phyloP scores from a whole-genome alignment of 2,113 vertebrate species.

The Dipodomys stephensi region DNA sequence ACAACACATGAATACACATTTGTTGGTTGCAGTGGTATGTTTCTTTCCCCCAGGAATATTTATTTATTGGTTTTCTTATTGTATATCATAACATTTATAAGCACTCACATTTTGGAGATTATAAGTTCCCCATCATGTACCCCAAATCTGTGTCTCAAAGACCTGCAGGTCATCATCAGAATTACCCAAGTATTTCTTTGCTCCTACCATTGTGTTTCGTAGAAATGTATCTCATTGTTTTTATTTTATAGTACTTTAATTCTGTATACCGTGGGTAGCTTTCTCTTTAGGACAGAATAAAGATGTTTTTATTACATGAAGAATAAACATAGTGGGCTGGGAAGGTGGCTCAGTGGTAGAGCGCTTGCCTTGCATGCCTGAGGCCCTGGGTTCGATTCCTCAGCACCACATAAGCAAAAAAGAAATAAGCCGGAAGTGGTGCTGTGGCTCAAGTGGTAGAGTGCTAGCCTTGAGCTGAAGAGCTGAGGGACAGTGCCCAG shows the following conservation, averaged over 20 bases:
- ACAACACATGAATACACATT: fast-evolving
- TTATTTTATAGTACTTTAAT: conserved; percentile 37
- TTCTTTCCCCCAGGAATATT: background rate
- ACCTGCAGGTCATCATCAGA: background rate
- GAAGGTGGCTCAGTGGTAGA: no score
- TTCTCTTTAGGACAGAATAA: background rate
- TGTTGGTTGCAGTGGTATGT: background rate
- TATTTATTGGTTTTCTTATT: background rate
- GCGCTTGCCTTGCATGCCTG: no score
- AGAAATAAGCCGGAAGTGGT: no score
- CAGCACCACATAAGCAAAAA: no score
- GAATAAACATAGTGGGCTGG: background rate
- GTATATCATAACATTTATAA: conserved; percentile 18
- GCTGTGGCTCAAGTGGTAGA: no score
- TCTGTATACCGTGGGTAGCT: background rate
- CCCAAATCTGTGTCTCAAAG: background rate
- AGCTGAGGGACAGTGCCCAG: no score
- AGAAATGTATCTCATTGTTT: background rate
- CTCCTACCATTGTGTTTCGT: background rate
- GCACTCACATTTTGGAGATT: background rate
- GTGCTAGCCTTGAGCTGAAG: no score
- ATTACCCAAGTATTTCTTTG: background rate
- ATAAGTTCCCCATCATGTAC: background rate
- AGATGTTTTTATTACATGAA: background rate
- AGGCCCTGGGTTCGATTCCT: no score